Evolutionary conservation across 2,888 invertebrate species (phyloP), one percentile per base, ranked within the genome.

Genomic region (Incurvaria masculella): DNA sequence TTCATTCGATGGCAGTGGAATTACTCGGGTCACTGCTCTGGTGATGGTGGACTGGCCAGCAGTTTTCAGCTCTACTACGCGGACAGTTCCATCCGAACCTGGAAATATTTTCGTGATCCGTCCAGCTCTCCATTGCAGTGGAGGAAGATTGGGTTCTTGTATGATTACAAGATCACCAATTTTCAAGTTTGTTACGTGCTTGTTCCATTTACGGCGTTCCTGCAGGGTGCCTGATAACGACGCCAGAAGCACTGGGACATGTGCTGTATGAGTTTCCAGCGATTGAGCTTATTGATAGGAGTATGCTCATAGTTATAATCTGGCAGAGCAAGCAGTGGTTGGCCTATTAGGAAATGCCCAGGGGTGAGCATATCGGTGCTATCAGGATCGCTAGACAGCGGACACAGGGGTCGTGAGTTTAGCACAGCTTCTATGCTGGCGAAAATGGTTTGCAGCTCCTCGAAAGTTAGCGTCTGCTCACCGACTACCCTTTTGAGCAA

Each of bases 401-500:
- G 56, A n/a, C 46, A 49, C 11, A 65, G 40, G 1, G 62, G 65
- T 42, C 65, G 42, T 3, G 61, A 65, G 52, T 64, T 65, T 18
- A 64, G 48, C 23, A 58, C 51, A 2, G 59, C 56, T 49, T 66
- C 62, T 27, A 66, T 60, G 47, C 61, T 60, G 27, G 38, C 51
- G 4, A 61, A 21, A 11, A 64, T 21, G 2, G 48, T 51, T 3
- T 41, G 21, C 6, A 51, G 26, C 17, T 51, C 51, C 18, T 51
- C 51, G 43, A 27, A 23, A 6, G 42, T 40, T 4, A 44, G 45
- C 11, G n/a, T 6, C 16, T 43, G 19, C 11, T 48, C 48, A 5
- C 48, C 45, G n/a, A 48, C 20, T 14, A 48, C 45, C 4, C 40
- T 14, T 41, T 48, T 48, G 17, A 46, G 18, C 19, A 40, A 41